These are phyloP conservation scores for Holothuria leucospilota DNA, from an alignment of 53 echinoderm and acorn worm species.

Conservation along the genomic window DNA sequence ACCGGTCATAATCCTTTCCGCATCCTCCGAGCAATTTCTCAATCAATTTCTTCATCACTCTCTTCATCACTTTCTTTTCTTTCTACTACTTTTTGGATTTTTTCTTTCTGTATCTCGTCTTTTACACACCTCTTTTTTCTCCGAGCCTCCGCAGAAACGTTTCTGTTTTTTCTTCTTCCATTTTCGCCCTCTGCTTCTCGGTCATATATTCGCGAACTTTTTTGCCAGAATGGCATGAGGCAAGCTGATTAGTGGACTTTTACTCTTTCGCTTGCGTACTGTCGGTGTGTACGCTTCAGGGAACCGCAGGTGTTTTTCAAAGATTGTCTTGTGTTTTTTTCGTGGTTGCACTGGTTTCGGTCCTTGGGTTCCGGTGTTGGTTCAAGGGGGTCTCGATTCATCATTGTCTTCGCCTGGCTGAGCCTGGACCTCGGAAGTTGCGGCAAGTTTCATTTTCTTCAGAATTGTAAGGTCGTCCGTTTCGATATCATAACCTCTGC, in stretches of 20 bases:
- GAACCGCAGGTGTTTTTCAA: neutral
- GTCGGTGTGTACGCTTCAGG: no score
- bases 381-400: neutral
- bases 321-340: no score
- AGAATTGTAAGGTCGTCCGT: neutral
- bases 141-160: neutral
- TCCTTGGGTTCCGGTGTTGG: neutral
- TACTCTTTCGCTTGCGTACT: neutral
- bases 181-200: neutral
- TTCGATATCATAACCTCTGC: neutral
- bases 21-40: neutral
- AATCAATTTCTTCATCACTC: neutral
- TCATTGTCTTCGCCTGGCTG: neutral
- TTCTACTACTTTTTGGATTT: no score
- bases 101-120: neutral
- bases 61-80: neutral
- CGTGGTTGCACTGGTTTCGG: neutral
- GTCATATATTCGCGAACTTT: neutral
- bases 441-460: neutral
- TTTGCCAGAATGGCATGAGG: slow-evolving; percentile 26
- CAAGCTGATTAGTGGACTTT: neutral
- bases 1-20: neutral
- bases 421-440: neutral
- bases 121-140: neutral
- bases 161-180: neutral